These are phyloP conservation scores for Mus caroli DNA, from an alignment of 2,797 vertebrate genomes.

Conservation along the genomic window DNA sequence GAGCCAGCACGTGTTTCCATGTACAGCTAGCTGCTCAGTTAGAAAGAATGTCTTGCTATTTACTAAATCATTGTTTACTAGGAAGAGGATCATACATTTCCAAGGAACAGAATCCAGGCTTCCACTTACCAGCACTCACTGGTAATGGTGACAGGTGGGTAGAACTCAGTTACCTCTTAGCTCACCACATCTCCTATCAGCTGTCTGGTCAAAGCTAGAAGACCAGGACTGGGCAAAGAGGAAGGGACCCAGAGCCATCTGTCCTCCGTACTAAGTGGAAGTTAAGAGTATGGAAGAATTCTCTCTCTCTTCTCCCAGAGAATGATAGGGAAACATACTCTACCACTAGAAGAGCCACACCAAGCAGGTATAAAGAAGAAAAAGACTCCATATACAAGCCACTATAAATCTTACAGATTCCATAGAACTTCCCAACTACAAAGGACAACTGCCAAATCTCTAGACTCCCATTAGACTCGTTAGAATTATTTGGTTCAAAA, in stretches of 20 bases:
- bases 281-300: not conserved
- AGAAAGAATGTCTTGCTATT: not conserved
- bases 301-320: not conserved
- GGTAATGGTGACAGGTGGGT: too few relatives aligned
- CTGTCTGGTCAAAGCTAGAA: not conserved
- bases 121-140: not conserved
- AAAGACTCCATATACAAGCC: not conserved
- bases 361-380: not conserved
- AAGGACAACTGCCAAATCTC: not conserved
- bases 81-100: not conserved
- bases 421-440: not conserved
- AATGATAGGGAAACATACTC: not conserved
- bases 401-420: not conserved
- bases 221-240: not conserved
- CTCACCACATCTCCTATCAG: not conserved
- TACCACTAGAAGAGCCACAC: not conserved
- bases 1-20: not conserved
- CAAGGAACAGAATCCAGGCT: not conserved
- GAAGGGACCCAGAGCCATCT: not conserved
- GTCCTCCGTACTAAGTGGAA: not conserved
- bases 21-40: not conserved
- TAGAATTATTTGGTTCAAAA: slow-evolving; percentile 7
- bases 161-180: not conserved
- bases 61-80: not conserved
- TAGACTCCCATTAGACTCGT: not conserved